Conservation (phyloP, 2,797 vertebrate species). For the Falco columbarius region DNA sequence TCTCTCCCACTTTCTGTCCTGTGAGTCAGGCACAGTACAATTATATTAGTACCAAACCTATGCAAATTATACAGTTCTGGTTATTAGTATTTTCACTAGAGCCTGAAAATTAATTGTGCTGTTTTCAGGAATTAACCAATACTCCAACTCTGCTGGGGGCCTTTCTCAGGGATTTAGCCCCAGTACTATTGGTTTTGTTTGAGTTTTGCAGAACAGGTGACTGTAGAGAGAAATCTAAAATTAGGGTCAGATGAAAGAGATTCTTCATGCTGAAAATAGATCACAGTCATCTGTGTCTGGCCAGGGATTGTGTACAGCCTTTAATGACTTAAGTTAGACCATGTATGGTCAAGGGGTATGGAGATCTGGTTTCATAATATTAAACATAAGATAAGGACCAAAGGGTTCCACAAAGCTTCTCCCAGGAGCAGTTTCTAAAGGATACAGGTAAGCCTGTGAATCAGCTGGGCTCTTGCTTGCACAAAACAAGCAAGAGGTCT, state of each 20-base stretch:
- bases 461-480: neutral
- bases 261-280: neutral
- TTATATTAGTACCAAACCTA: neutral
- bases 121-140: slow-evolving; percentile 17
- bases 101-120: slow-evolving; percentile 4
- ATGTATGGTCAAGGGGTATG: neutral
- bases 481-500: neutral
- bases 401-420: slow-evolving; percentile 6
- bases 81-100: slow-evolving; percentile 27
- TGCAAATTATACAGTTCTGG: neutral
- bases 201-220: neutral
- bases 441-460: neutral
- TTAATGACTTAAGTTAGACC: slow-evolving; percentile 21
- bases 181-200: neutral
- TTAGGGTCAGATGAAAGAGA: neutral
- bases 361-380: neutral
- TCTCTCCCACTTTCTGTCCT: neutral
- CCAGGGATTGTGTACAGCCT: neutral
- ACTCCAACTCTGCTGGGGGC: neutral
- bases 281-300: neutral
- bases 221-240: neutral
- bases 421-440: neutral
- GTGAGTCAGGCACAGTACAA: neutral
- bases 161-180: neutral
- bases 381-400: neutral